Percentiles rank a stretch among this genome's conserved stretches.
Evolutionary conservation across 2,888 invertebrate genomes (phyloP).

Genomic region (Noctuana brunneofusca): DNA sequence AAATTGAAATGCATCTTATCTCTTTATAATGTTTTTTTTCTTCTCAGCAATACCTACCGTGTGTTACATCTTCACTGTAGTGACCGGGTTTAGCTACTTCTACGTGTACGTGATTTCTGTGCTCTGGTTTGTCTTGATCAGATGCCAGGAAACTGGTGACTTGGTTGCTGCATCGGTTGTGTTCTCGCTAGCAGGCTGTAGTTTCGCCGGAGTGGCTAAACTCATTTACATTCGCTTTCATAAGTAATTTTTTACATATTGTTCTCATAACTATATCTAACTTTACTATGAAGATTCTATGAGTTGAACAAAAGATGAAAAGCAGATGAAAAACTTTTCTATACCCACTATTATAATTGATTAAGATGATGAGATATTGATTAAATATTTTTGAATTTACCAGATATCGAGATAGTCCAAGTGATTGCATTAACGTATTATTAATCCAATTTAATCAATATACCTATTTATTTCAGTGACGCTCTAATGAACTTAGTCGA

Average conservation of each 20-base stretch:
- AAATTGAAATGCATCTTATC: too few relatives aligned
- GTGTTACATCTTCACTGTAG: conserved; percentile 17
- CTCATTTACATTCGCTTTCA: conserved; percentile 46
- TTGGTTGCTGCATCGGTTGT: conserved; percentile 47
- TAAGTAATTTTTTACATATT: neutral
- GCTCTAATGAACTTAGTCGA: conserved; percentile 48
- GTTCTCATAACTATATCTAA: neutral
- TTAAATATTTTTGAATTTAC: too few relatives aligned
- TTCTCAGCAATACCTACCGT: conserved; percentile 12
- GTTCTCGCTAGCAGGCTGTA: conserved; percentile 51
- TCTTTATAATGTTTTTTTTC: too few relatives aligned
- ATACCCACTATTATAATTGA: too few relatives aligned
- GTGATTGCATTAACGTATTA: too few relatives aligned
- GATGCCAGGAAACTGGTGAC: conserved; percentile 49
- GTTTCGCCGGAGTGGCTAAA: conserved; percentile 51
- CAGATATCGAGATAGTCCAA: too few relatives aligned
- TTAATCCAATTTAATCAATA: neutral
- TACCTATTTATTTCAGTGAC: conserved; percentile 45
- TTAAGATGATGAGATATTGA: too few relatives aligned
- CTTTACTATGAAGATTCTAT: too few relatives aligned
- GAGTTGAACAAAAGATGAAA: too few relatives aligned
- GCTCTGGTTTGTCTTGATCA: conserved; percentile 55
- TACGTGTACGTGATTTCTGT: conserved; percentile 56
- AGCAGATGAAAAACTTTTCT: too few relatives aligned
- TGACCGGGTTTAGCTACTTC: conserved; percentile 44